Conservation (phyloP, 2,113 vertebrate species). For the Chloropsis cyanopogon region DNA sequence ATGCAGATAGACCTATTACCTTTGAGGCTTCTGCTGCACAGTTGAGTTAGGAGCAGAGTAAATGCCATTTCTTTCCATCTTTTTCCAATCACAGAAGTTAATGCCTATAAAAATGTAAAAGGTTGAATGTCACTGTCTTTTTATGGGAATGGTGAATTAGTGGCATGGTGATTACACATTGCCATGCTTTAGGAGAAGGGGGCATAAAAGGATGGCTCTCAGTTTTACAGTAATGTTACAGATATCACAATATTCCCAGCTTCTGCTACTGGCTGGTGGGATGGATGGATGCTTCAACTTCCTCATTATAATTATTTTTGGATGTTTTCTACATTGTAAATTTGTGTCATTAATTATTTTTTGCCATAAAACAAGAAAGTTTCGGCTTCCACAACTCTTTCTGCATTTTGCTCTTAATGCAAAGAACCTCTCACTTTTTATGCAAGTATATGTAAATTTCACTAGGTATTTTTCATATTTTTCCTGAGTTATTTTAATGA, state of each 20-base stretch:
- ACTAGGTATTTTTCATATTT: neutral
- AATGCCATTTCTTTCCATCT: neutral
- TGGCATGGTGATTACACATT: neutral
- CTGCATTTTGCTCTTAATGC: neutral
- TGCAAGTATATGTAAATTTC: neutral
- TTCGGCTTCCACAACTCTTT: neutral
- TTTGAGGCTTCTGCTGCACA: neutral
- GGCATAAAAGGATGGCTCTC: neutral
- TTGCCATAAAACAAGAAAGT: neutral
- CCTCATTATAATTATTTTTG: neutral
- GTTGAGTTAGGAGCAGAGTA: neutral
- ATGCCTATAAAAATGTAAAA: neutral
- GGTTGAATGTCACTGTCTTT: neutral
- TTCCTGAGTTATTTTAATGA: neutral
- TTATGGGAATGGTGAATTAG: neutral
- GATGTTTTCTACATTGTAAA: neutral
- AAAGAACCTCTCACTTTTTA: neutral
- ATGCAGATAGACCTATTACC: neutral
- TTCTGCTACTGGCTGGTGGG: neutral
- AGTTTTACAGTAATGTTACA: neutral
- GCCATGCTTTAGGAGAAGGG: neutral
- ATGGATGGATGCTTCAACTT: neutral
- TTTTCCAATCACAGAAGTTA: neutral
- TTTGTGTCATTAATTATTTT: neutral
- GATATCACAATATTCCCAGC: neutral